These are phyloP conservation scores for Sebastes kiyomatsui DNA, from an alignment of 2,797 vertebrate genomes.

Conservation along the genomic window DNA sequence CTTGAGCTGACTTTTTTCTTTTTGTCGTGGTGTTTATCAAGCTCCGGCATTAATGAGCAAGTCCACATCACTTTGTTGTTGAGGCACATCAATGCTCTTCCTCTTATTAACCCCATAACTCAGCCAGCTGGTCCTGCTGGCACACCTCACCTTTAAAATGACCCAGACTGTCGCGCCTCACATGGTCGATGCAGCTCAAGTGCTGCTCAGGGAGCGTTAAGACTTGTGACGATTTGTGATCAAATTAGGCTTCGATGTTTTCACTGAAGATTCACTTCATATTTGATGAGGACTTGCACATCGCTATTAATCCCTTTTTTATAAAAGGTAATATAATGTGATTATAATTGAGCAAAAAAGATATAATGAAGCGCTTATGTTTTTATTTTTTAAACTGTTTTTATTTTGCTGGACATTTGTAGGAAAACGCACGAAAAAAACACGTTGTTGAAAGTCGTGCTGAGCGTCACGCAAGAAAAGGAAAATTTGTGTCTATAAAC, in stretches of 20 bases:
- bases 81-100: conserved; percentile 49
- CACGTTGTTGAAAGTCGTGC: too few relatives aligned
- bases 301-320: not conserved
- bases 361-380: too few relatives aligned
- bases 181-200: conserved; percentile 60
- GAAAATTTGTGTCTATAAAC: too few relatives aligned
- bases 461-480: too few relatives aligned
- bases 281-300: not conserved
- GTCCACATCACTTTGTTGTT: conserved; percentile 46
- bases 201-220: conserved; percentile 45
- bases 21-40: conserved; percentile 35
- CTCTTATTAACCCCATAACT: conserved; percentile 79
- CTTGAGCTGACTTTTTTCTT: conserved; percentile 9
- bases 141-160: conserved; percentile 51
- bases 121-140: conserved; percentile 54
- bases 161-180: conserved; percentile 22
- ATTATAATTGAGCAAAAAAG: not conserved
- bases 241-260: conserved; percentile 29
- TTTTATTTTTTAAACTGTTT: not conserved
- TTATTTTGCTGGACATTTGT: not conserved
- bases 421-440: too few relatives aligned
- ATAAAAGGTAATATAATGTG: not conserved
- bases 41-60: conserved; percentile 45
- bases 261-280: not conserved
- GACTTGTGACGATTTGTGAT: conserved; percentile 33